Evolutionary conservation across 2,113 vertebrate genomes (phyloP).

Genomic region (Anoplopoma fimbria): DNA sequence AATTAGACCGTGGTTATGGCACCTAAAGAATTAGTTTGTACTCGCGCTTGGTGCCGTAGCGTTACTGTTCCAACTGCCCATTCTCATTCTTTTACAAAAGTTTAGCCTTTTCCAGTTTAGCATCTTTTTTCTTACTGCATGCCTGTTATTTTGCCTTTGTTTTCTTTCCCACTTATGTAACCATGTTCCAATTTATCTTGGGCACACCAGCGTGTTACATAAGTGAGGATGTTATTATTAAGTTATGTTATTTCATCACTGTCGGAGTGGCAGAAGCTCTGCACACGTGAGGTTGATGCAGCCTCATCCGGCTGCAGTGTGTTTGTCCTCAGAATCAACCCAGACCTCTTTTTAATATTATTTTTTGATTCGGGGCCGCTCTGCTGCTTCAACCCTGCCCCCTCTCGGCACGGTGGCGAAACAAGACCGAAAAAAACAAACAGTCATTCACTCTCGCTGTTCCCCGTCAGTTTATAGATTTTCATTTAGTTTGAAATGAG

Average conservation of each 20-base stretch:
- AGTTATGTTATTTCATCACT: background rate
- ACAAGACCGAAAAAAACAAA: background rate
- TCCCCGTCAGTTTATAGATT: background rate
- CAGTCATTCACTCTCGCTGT: background rate
- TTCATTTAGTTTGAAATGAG: conserved; percentile 1
- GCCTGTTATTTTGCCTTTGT: background rate
- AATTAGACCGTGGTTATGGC: too few relatives aligned
- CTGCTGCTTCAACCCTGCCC: background rate
- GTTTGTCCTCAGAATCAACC: background rate
- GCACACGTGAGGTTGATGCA: background rate
- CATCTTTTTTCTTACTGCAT: background rate
- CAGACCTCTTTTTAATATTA: background rate
- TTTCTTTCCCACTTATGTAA: conserved; percentile 16
- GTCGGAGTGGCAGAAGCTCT: conserved; percentile 1
- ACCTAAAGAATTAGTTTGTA: too few relatives aligned
- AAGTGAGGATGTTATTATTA: conserved; percentile 13
- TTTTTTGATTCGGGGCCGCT: background rate
- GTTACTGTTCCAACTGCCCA: too few relatives aligned
- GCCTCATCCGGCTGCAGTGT: background rate
- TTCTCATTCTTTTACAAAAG: background rate
- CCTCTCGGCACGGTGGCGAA: background rate
- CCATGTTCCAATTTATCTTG: conserved; percentile 7
- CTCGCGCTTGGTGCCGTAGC: too few relatives aligned
- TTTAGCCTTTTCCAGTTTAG: background rate
- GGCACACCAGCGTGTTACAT: conserved; percentile 19